Base-by-base conservation (phyloP, 2,888 invertebrate species). In the Drosophila pseudotalamancana region DNA sequence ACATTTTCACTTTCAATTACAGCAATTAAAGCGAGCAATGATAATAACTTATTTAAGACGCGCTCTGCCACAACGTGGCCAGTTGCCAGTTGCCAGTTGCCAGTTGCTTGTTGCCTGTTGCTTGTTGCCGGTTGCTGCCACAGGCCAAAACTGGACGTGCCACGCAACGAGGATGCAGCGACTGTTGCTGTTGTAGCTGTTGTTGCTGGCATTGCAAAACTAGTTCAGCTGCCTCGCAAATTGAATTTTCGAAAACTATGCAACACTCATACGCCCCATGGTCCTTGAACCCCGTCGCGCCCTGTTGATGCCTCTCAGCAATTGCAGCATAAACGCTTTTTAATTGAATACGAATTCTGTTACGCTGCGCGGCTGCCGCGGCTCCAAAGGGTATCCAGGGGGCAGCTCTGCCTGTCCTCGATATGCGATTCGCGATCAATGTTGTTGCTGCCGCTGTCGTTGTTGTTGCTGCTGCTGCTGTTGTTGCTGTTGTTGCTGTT, bases 1-100 rank as follows among this genome's bases (percentile, higher is more conserved):
- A 88, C 89, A 88, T 89, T 89, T 88, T 88, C 88, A 89, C 88
- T 88, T 88, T 88, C 88, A 88, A 88, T 88, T 89, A 89, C 89
- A 88, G 89, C 88, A 88, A 88, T 88, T 88, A 88, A 88, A 82
- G 82, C 88, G 87, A 69, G 88, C 89, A 84, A 89, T 86, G 88
- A 88, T 88, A 88, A 88, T 88, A 88, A 88, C 88, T 88, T 88
- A 88, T 88, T 88, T 88, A 89, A 87, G 88, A 70, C 70, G 71
- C 67, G 59, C 55, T 39, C 50, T 9, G 39, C 40, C 8, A 6
- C 46, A 48, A 32, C 46, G 32, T 48, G 34, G 46, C 46, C 46
- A 11, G 45, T 45, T 19, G 43, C 8, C 18, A 4, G 43, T 19
- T 19, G 43, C 45, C 35, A 31, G 56, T 34, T 19, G 29, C 54